These are phyloP conservation scores for Argentina silus DNA, from an alignment of 2,797 vertebrate species.

Conservation along the genomic window DNA sequence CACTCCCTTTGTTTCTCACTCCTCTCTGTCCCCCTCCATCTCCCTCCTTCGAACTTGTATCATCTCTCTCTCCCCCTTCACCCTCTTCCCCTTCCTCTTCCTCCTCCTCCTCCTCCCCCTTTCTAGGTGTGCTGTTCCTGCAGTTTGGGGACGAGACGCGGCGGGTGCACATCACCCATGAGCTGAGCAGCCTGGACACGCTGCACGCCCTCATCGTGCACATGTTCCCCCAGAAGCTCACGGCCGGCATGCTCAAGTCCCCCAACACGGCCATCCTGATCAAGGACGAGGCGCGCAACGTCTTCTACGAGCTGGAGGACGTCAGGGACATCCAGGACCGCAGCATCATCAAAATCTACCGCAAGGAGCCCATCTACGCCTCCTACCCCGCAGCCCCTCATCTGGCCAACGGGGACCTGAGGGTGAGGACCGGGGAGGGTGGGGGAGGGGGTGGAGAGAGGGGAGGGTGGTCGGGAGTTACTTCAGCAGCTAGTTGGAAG, in stretches of 20 bases:
- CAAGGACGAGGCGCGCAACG: constrained; percentile 96
- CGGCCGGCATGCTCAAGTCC: constrained; percentile 97
- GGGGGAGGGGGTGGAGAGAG: constrained; percentile 56
- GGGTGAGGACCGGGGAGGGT: constrained; percentile 90
- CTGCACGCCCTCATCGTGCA: constrained; percentile 97
- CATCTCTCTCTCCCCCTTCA: not conserved
- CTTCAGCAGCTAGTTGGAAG: too few species aligned
- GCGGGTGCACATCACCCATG: constrained; percentile 97
- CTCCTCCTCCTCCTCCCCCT: not conserved
- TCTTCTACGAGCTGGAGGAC: constrained; percentile 98
- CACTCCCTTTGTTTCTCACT: constrained; percentile 54
- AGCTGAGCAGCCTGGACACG: constrained; percentile 98
- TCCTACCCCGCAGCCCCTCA: constrained; percentile 90
- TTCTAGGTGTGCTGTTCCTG: constrained; percentile 93
- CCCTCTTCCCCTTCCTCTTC: not conserved
- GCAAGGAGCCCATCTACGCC: constrained; percentile 96
- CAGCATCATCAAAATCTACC: constrained; percentile 98
- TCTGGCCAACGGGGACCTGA: constrained; percentile 94
- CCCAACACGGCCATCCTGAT: constrained; percentile 98
- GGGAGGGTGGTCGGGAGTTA: too few species aligned
- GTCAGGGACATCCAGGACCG: constrained; percentile 97
- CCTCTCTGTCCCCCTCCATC: constrained; percentile 19
- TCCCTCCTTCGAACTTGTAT: not conserved
- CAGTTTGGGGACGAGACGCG: constrained; percentile 97
- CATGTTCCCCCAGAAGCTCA: constrained; percentile 99